A percentile compares a stretch with the other conserved stretches of the same genome.
phyloP scores from a whole-genome alignment of 2,888 invertebrate genomes.

The Sphecodes monilicornis region DNA sequence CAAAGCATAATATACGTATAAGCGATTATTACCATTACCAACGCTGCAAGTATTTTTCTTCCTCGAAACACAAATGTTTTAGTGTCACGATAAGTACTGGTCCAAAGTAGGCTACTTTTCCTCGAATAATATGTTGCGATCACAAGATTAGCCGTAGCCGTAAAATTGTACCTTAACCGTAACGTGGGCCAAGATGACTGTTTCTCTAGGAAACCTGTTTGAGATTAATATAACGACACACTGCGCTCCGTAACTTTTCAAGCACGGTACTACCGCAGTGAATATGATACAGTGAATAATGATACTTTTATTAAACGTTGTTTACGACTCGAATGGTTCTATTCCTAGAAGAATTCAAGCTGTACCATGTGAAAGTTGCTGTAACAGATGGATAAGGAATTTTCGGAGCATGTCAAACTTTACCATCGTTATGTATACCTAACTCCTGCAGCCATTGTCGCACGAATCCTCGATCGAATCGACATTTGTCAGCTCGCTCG shows the following conservation, averaged over 20 bases:
- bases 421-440: background rate
- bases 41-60: background rate
- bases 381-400: background rate
- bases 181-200: background rate
- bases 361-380: background rate
- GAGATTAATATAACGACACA: background rate
- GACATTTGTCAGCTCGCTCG: background rate
- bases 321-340: background rate
- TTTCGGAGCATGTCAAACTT: background rate
- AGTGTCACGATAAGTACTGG: too few relatives aligned
- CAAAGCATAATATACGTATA: too few relatives aligned
- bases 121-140: background rate
- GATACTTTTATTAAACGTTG: too few relatives aligned
- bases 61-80: too few relatives aligned
- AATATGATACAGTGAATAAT: background rate
- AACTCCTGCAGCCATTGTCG: background rate
- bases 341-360: background rate
- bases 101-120: background rate
- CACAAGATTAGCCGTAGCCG: background rate
- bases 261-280: background rate
- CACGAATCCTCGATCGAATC: background rate
- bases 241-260: background rate
- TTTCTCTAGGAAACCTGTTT: background rate
- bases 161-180: background rate
- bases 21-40: background rate